Base-by-base conservation (phyloP, 2,113 vertebrate genomes). In the Polypterus senegalus region DNA sequence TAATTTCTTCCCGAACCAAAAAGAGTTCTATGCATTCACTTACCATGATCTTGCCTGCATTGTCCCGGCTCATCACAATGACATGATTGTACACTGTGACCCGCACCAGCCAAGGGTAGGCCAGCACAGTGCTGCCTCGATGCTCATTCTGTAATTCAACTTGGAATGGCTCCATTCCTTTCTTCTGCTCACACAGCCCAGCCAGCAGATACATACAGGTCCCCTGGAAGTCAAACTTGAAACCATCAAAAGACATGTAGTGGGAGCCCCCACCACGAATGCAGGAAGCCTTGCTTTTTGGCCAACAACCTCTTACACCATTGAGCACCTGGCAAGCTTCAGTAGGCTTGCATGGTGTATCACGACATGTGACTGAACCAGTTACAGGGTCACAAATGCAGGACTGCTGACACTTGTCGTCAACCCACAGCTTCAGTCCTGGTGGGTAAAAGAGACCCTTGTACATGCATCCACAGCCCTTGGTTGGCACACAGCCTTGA, bases 401-500 rank as follows among this genome's bases (percentile, higher is more conserved):
- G 1, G 27, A 59, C 5, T 69, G 53, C 6, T 10, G 68, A 65
- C 82, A 85, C 5, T 10, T 62, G 0, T 70, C 52, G 47, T 73
- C 74, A 4, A 49, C 69, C 81, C 78, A 83, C 62, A 83, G 76
- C 10, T 73, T 69, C 45, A 70, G 59, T 8, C 71, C 74, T 1
- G 70, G 58, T 49, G 61, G 46, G 46, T 77, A 55, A 6, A 72
- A 71, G 53, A 5, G 61, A 5, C 73, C 65, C 5, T 67, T 45
- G 9, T 71, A 73, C 10, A 10, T 0, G 48, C 79, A 79, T 53
- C 77, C 79, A n/a, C 77, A 79, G 11, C 68, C 63, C 9, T 6
- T 6, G 8, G 63, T 58, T 1, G 63, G 64, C 65, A 47, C 78
- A 77, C 48, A 61, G 47, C 43, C 51, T 70, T 6, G 65, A 69